Evolutionary conservation across 2,888 invertebrate species (phyloP), one percentile per base, ranked within the genome.

Genomic region (Schrankia costaestrigalis): DNA sequence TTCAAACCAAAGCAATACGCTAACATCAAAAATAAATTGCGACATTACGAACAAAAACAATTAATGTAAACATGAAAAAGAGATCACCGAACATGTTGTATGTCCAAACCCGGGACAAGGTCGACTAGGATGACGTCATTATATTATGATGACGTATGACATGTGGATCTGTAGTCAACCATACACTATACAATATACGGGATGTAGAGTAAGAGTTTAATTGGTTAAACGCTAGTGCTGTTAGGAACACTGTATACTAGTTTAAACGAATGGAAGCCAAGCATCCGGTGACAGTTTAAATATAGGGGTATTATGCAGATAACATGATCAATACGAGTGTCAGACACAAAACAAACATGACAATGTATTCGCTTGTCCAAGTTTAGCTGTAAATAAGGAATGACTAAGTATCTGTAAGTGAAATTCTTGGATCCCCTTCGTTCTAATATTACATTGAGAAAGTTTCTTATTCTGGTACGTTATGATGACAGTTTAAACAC

Each of bases 61-160:
- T 17, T 25, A 41, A 62, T 65, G 71, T 73, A 71, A 71, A 75
- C 69, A 71, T 67, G 66, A 61, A 59, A 69, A 61, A 69, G 57
- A 72, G 63, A 67, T 62, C 64, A 64, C 60, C 60, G 53, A 70
- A 74, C 66, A 60, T 71, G 63, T 64, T 58, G 64, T 61, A 41
- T 35, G 46, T 58, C 54, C 56, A 68, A 65, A 64, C 78, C 80
- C 81, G 58, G 39, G 56, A 50, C 80, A 79, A 85, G 84, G 85
- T 73, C 78, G 64, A 32, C 41, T 31, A 31, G 41, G 49, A 41
- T 84, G 83, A 84, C 83, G 82, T 84, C 81, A 84, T 61, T 49
- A 46, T 68, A 63, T 63, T 67, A 69, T 68, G 73, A 69, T 76
- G 72, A 66, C 71, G 68, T 67, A 71, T 79, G 77, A 74, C 76